Conservation (phyloP, 2,797 vertebrate species). For the Microchirus variegatus region DNA sequence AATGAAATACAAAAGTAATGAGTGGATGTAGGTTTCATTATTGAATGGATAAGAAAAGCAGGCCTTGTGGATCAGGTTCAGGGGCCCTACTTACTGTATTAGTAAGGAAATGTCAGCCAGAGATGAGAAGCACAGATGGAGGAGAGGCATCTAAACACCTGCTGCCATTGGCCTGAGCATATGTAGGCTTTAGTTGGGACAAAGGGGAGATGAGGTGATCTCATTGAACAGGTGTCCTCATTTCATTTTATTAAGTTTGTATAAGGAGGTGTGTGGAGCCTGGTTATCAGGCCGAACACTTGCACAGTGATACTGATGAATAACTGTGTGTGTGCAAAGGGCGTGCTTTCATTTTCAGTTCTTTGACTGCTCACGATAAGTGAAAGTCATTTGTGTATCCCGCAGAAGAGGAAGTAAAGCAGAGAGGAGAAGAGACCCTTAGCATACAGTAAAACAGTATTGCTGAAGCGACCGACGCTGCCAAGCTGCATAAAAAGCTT, state of each 20-base stretch:
- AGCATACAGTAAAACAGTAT: constrained; percentile 1
- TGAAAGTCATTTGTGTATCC: neutral
- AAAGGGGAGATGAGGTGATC: constrained; percentile 51
- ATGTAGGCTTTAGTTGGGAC: constrained; percentile 42
- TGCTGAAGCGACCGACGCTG: constrained; percentile 13
- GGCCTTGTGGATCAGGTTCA: constrained; percentile 46
- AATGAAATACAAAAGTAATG: constrained; percentile 56
- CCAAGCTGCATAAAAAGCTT: neutral
- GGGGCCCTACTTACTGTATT: constrained; percentile 37
- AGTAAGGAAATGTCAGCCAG: constrained; percentile 38
- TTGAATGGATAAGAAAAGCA: constrained; percentile 16
- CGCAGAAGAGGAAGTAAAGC: neutral
- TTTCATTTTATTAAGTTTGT: constrained; percentile 45
- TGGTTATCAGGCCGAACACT: neutral
- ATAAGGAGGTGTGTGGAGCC: constrained; percentile 9
- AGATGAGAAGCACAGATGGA: constrained; percentile 39
- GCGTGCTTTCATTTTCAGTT: constrained; percentile 3
- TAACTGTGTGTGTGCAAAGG: neutral
- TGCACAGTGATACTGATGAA: neutral
- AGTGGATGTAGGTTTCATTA: constrained; percentile 22
- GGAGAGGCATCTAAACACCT: constrained; percentile 52
- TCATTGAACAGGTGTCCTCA: constrained; percentile 54
- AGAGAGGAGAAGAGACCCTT: neutral
- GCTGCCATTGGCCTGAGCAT: constrained; percentile 41
- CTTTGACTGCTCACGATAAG: constrained; percentile 3